Evolutionary conservation across 2,888 invertebrate genomes (phyloP).

Genomic region (Ochropacha duplaris): DNA sequence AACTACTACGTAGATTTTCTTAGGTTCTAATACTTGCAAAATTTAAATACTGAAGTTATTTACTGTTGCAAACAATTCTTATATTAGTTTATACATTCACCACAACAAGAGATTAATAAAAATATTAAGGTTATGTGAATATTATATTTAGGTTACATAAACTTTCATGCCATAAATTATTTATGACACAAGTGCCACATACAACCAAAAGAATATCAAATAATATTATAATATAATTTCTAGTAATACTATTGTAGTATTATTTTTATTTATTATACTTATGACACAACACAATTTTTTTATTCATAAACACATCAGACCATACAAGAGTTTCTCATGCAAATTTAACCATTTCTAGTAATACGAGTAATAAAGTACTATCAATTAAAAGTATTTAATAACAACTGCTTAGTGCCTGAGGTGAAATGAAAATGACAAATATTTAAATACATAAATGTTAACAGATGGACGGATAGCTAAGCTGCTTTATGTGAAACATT

Average conservation of each 20-base stretch:
- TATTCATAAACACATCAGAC: background rate
- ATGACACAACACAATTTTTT: background rate
- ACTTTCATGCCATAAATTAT: background rate
- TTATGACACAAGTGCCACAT: background rate
- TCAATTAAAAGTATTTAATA: background rate
- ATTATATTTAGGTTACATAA: background rate
- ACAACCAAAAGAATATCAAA: too few species aligned
- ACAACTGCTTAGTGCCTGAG: background rate
- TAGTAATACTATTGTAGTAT: too few species aligned
- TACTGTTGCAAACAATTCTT: slow-evolving; percentile 24
- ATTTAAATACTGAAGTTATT: slow-evolving; percentile 25
- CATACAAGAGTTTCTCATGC: background rate
- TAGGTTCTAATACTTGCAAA: slow-evolving; percentile 24
- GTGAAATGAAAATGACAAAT: slow-evolving; percentile 4
- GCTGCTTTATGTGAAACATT: slow-evolving; percentile 8
- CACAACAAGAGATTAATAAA: slow-evolving; percentile 38
- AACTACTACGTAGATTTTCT: slow-evolving; percentile 14
- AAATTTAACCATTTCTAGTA: background rate
- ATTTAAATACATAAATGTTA: slow-evolving; percentile 10
- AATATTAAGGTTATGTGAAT: slow-evolving; percentile 10
- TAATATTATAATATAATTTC: too few species aligned
- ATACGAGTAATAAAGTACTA: background rate
- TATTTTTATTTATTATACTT: too few species aligned
- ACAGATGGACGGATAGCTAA: slow-evolving; percentile 37
- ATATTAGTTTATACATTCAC: slow-evolving; percentile 39